These are phyloP conservation scores for Epistrophe eligans DNA, from an alignment of 2,888 invertebrate species.

Conservation along the genomic window DNA sequence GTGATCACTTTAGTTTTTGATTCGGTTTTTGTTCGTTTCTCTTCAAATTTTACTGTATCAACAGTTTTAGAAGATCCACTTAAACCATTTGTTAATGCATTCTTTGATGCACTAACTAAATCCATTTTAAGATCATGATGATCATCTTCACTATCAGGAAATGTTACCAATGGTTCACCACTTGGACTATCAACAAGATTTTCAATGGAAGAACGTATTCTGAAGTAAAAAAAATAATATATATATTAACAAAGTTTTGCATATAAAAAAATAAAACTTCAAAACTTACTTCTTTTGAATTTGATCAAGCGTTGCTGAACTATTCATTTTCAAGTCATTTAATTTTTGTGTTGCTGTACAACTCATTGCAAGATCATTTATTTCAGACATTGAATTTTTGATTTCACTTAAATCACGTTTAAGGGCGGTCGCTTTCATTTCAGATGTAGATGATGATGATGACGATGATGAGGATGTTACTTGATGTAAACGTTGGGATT, in stretches of 20 bases:
- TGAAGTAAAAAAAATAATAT: constrained; percentile 79
- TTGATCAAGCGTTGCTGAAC: constrained; percentile 81
- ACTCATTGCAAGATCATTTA: constrained; percentile 88
- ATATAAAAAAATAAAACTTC: background rate
- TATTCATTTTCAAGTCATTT: constrained; percentile 81
- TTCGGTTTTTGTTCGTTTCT: constrained; percentile 92
- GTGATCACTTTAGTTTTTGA: constrained; percentile 91
- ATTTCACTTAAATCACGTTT: constrained; percentile 89
- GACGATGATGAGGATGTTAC: constrained; percentile 85
- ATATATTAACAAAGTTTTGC: background rate
- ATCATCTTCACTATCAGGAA: constrained; percentile 90
- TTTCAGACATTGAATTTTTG: constrained; percentile 93
- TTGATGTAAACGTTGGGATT: constrained; percentile 83
- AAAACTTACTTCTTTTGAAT: constrained; percentile 81
- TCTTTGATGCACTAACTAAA: constrained; percentile 84
- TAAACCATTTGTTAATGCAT: constrained; percentile 82
- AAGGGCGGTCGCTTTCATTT: constrained; percentile 92
- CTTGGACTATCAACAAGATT: constrained; percentile 89
- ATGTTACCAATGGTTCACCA: constrained; percentile 90
- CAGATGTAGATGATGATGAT: constrained; percentile 85
- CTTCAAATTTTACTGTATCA: constrained; percentile 92
- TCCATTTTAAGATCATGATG: constrained; percentile 84
- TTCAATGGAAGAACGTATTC: constrained; percentile 90
- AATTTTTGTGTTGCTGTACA: constrained; percentile 80
- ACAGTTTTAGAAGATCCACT: constrained; percentile 82